These are phyloP conservation scores for Antheraea assamensis DNA, from an alignment of 2,888 invertebrate species.

Conservation along the genomic window DNA sequence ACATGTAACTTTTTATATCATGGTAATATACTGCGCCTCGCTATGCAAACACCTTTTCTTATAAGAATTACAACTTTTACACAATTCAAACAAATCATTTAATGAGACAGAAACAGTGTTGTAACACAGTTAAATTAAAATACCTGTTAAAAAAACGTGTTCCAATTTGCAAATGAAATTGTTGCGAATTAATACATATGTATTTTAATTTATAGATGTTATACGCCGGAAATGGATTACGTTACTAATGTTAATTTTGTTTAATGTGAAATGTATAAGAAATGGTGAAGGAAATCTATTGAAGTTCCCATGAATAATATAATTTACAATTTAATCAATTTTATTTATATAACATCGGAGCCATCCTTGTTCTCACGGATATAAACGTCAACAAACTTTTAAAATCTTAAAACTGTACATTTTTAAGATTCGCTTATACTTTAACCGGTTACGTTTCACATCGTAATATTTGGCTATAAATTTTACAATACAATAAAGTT, in stretches of 20 bases:
- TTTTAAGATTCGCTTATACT: neutral
- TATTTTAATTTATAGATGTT: neutral
- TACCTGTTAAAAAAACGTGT: neutral
- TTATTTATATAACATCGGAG: neutral
- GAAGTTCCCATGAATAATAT: neutral
- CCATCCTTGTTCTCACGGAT: constrained; percentile 5
- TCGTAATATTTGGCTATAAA: neutral
- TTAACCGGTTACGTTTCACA: neutral
- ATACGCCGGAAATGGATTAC: neutral
- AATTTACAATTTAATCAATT: neutral
- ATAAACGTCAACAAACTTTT: constrained; percentile 8
- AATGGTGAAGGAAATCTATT: neutral
- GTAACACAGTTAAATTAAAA: neutral
- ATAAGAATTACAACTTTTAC: neutral
- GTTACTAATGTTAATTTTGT: neutral
- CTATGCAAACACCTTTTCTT: neutral
- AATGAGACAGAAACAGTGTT: neutral
- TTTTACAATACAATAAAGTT: constrained; percentile 1
- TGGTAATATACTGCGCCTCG: neutral
- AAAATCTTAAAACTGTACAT: constrained; percentile 4
- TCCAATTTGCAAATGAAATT: neutral
- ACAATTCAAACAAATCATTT: neutral
- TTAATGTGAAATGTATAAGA: neutral
- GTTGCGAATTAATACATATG: neutral
- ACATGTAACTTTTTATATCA: neutral